phyloP scores from a whole-genome alignment of 2,888 invertebrate genomes.

The Volucella bombylans region DNA sequence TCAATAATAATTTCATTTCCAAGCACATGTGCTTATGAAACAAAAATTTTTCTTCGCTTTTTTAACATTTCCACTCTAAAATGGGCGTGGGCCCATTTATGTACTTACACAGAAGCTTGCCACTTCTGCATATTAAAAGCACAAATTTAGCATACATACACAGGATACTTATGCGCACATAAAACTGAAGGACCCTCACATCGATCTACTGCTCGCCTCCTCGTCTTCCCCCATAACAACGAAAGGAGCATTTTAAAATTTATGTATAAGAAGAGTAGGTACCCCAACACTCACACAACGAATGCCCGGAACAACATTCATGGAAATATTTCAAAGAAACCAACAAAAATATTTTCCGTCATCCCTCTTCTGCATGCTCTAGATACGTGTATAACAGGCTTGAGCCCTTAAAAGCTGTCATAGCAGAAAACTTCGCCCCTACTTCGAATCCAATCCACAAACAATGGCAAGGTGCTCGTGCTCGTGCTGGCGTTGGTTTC shows the following conservation, averaged over 20 bases:
- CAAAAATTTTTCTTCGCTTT: not conserved
- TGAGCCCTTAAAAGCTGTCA: conserved; percentile 58
- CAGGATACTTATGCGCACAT: conserved; percentile 37
- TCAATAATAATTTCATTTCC: conserved; percentile 58
- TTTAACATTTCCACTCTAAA: conserved; percentile 29
- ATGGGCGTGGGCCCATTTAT: conserved; percentile 66
- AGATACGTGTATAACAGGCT: not conserved
- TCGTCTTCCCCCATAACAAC: too few species aligned
- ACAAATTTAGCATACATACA: conserved; percentile 59
- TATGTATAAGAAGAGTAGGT: conserved; percentile 50
- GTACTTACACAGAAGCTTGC: conserved; percentile 15
- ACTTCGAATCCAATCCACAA: conserved; percentile 38
- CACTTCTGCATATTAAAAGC: conserved; percentile 66
- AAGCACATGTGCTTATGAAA: conserved; percentile 52
- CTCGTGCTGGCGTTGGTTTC: conserved; percentile 58
- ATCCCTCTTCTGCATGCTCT: too few species aligned
- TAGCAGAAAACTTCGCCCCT: conserved; percentile 42
- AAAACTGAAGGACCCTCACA: conserved; percentile 26
- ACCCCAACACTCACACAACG: conserved; percentile 54
- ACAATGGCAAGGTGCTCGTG: conserved; percentile 53
- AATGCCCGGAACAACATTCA: conserved; percentile 19
- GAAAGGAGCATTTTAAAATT: conserved; percentile 54
- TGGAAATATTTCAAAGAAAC: conserved; percentile 68
- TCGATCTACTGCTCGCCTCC: not conserved
- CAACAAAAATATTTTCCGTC: conserved; percentile 16